Percentiles rank a stretch among this genome's conserved stretches.
phyloP scores from a whole-genome alignment of 2,888 invertebrate genomes.

The Cosmia trapezina region DNA sequence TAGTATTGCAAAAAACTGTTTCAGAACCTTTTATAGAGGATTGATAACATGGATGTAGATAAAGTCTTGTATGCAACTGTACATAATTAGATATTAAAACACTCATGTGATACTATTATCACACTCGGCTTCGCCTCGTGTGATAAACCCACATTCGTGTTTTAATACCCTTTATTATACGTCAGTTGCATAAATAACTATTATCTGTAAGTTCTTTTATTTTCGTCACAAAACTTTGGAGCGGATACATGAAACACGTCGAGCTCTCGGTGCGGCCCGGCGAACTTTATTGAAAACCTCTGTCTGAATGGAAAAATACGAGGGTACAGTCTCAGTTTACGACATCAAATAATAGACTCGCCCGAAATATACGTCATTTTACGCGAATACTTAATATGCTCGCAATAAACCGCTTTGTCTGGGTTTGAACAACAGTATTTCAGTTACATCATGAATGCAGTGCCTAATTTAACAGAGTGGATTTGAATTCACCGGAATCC shows the following conservation, averaged over 20 bases:
- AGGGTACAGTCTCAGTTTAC: conserved; percentile 62
- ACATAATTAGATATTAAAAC: no score
- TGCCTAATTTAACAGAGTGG: neutral
- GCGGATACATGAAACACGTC: conserved; percentile 59
- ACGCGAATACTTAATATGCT: conserved; percentile 33
- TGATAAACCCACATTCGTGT: no score
- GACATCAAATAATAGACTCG: conserved; percentile 57
- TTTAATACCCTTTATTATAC: no score
- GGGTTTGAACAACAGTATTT: conserved; percentile 12
- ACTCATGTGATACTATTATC: no score
- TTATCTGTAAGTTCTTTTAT: conserved; percentile 34
- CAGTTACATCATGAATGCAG: conserved; percentile 10
- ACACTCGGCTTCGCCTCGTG: no score
- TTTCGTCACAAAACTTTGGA: conserved; percentile 37
- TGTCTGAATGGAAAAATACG: conserved; percentile 67
- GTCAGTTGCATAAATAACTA: no score
- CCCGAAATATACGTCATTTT: conserved; percentile 45
- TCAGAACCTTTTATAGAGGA: no score
- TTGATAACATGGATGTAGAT: no score
- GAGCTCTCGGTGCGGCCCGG: conserved; percentile 29
- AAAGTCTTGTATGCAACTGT: no score
- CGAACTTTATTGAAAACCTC: conserved; percentile 75
- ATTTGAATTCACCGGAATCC: no score
- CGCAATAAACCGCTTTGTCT: conserved; percentile 29
- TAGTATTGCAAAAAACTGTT: no score